A percentile compares a stretch with the other conserved stretches of the same genome.
These are phyloP conservation scores for Lepus europaeus DNA, from an alignment of 2,113 vertebrate species.

Conservation along the genomic window DNA sequence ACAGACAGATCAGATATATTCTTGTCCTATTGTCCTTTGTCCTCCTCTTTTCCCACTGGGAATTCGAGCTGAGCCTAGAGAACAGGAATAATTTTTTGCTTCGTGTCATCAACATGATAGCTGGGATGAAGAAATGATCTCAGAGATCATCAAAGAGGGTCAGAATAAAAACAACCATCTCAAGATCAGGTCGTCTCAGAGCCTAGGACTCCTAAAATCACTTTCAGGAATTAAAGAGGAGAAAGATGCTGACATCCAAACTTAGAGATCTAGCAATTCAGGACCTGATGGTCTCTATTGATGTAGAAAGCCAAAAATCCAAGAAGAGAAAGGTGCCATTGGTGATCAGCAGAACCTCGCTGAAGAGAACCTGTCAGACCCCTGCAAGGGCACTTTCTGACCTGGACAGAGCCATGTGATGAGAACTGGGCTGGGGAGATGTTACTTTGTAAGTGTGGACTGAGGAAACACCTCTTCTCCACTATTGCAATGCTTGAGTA, in stretches of 20 bases:
- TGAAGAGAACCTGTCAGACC: background rate
- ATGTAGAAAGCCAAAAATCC: background rate
- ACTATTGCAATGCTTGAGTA: background rate
- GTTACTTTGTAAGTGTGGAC: too few species aligned
- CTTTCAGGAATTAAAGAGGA: background rate
- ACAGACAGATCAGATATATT: background rate
- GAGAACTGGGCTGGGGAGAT: background rate
- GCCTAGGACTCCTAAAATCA: background rate
- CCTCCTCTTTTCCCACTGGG: background rate
- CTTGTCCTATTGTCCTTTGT: background rate
- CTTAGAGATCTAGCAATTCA: background rate
- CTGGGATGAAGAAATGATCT: background rate
- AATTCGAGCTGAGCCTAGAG: background rate
- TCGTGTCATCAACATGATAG: background rate
- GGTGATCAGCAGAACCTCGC: background rate
- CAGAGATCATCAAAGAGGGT: conserved; percentile 21
- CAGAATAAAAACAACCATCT: background rate
- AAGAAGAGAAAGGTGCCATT: background rate
- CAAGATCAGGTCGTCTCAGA: background rate
- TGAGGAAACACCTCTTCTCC: background rate
- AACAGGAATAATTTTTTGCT: conserved; percentile 20
- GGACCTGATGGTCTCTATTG: background rate
- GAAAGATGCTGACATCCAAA: background rate
- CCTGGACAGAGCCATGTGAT: background rate
- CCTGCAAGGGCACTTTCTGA: background rate